A percentile compares a stretch with the other conserved stretches of the same genome.
These are phyloP conservation scores for Hemicentrotus pulcherrimus DNA, from an alignment of 35 echinoderm and acorn worm genomes.

Conservation along the genomic window DNA sequence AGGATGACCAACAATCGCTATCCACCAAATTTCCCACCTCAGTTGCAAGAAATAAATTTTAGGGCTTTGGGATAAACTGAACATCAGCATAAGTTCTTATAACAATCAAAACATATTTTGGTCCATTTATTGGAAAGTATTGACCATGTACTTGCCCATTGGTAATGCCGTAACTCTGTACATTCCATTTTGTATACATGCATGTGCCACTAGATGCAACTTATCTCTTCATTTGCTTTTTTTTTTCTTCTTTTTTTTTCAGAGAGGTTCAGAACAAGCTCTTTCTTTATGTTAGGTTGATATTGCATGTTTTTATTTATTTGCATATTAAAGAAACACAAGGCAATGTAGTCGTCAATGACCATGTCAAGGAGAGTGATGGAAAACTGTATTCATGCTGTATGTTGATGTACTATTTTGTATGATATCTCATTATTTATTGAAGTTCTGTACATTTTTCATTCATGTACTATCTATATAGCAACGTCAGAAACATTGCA, in stretches of 20 bases:
- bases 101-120: background rate
- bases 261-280: background rate
- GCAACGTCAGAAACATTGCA: background rate
- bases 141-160: background rate
- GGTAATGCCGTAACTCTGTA: background rate
- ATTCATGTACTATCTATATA: background rate
- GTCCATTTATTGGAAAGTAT: background rate
- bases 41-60: background rate
- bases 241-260: background rate
- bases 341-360: background rate
- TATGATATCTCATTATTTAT: constrained; percentile 8
- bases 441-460: background rate
- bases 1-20: background rate
- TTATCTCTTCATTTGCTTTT: background rate
- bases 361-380: background rate
- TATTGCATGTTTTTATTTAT: background rate
- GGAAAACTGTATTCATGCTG: background rate
- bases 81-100: background rate
- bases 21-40: background rate
- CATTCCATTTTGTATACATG: constrained; percentile 7
- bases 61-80: background rate
- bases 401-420: constrained; percentile 4
- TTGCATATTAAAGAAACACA: background rate
- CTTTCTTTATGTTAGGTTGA: background rate
- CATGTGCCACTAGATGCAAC: background rate